Conservation (phyloP, 2,888 invertebrate genomes). For the Amorpha juglandis region DNA sequence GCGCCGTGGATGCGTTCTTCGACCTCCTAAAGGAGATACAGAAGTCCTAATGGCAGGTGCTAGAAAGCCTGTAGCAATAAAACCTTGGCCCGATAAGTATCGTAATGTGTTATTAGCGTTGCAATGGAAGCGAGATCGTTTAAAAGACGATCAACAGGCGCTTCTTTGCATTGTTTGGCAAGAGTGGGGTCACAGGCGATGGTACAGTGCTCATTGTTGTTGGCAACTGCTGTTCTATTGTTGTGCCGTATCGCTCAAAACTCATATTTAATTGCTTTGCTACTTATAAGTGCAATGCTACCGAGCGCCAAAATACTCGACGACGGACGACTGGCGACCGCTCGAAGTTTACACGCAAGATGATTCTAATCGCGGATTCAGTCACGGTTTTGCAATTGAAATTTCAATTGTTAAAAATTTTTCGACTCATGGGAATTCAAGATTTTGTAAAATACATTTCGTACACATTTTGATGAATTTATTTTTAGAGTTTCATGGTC, state of each 20-base stretch:
- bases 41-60: constrained; percentile 68
- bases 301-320: constrained; percentile 12
- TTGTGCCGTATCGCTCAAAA: constrained; percentile 38
- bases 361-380: constrained; percentile 55
- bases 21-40: constrained; percentile 57
- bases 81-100: constrained; percentile 76
- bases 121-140: constrained; percentile 76
- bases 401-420: constrained; percentile 44
- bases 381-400: constrained; percentile 62
- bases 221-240: constrained; percentile 63
- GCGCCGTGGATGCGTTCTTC: constrained; percentile 53
- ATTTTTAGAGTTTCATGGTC: constrained; percentile 34
- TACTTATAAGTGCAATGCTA: constrained; percentile 51
- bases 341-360: constrained; percentile 54
- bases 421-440: constrained; percentile 21
- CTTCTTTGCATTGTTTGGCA: constrained; percentile 74
- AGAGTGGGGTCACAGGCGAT: constrained; percentile 65
- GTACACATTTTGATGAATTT: constrained; percentile 6
- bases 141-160: constrained; percentile 79
- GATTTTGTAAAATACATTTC: constrained; percentile 28
- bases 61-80: constrained; percentile 78
- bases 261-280: constrained; percentile 66
- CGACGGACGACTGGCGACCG: constrained; percentile 21
- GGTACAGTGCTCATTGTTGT: constrained; percentile 68
- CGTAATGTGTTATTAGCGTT: constrained; percentile 72